Percentiles rank a stretch among this genome's conserved stretches.
Evolutionary conservation across 1,140 invertebrate genomes (phyloP).

Genomic region (Polypedilum vanderplanki): DNA sequence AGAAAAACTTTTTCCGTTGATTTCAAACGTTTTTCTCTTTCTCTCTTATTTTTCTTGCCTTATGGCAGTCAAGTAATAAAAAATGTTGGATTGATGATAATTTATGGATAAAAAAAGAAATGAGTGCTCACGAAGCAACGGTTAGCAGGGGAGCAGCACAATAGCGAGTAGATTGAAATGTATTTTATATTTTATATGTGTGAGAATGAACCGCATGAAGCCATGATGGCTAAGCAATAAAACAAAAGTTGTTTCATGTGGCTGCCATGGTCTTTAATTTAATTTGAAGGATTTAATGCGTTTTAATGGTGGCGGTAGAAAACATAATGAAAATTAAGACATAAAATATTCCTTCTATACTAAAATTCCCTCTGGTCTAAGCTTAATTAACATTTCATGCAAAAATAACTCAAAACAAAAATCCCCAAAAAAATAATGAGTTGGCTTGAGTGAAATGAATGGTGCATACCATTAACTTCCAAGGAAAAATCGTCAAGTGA

Average conservation of each 20-base stretch:
- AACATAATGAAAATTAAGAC: conserved; percentile 15
- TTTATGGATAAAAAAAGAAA: conserved; percentile 28
- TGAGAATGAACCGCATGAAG: not conserved
- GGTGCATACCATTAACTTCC: conserved; percentile 22
- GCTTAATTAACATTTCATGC: not conserved
- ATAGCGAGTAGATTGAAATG: not conserved
- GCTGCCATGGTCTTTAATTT: not conserved
- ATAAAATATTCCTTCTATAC: not conserved
- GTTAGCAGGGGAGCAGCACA: not conserved
- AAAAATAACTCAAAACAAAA: not conserved
- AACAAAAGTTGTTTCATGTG: not conserved
- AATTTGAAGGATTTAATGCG: not conserved
- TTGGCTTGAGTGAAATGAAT: not conserved
- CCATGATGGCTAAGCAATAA: not conserved
- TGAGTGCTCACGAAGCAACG: not conserved
- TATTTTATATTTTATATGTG: not conserved
- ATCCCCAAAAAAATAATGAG: not conserved
- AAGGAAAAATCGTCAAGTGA: conserved; percentile 26
- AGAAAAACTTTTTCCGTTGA: not conserved
- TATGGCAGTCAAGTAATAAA: not conserved
- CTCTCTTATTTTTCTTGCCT: not conserved
- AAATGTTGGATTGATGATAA: conserved; percentile 19
- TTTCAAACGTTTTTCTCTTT: not conserved
- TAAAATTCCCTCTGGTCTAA: not conserved
- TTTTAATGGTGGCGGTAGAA: not conserved